These are phyloP conservation scores for Oenanthe oenanthe DNA, from an alignment of 2,113 vertebrate genomes.

Conservation along the genomic window DNA sequence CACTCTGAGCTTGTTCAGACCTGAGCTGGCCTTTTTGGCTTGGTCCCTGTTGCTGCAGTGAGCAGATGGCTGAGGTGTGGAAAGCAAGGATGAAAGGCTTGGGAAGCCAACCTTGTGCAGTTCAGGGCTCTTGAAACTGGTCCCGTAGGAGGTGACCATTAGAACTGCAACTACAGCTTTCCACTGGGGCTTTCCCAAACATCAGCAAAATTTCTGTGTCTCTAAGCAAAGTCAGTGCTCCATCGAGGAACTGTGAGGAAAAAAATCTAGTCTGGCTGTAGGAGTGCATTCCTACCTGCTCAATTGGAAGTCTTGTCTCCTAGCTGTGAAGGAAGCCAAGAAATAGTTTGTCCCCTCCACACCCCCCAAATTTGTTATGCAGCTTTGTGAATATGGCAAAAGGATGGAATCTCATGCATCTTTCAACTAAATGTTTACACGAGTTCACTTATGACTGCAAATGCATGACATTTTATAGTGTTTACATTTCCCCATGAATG, in stretches of 20 bases:
- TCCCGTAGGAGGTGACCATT: background rate
- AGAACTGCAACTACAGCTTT: background rate
- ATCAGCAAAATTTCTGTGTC: background rate
- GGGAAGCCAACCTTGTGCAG: background rate
- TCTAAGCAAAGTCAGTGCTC: background rate
- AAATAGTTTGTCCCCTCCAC: background rate
- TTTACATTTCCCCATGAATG: slow-evolving; percentile 66
- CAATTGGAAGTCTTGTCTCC: background rate
- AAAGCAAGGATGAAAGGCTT: background rate
- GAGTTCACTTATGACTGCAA: slow-evolving; percentile 72
- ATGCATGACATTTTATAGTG: slow-evolving; percentile 82
- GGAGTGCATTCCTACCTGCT: background rate
- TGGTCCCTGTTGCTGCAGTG: background rate
- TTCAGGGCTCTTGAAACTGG: background rate
- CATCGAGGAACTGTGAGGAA: rapidly evolving
- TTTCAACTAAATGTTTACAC: slow-evolving; percentile 63
- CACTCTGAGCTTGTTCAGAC: background rate
- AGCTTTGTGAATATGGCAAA: slow-evolving; percentile 72
- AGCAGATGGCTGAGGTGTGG: slow-evolving; percentile 6
- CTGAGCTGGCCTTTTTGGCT: background rate
- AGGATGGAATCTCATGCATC: slow-evolving; percentile 85
- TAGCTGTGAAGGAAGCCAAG: background rate
- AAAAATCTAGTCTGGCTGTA: background rate
- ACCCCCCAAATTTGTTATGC: background rate
- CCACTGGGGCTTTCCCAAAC: background rate